Evolutionary conservation across 2,113 vertebrate genomes (phyloP).

Genomic region (Peromyscus polionotus): DNA sequence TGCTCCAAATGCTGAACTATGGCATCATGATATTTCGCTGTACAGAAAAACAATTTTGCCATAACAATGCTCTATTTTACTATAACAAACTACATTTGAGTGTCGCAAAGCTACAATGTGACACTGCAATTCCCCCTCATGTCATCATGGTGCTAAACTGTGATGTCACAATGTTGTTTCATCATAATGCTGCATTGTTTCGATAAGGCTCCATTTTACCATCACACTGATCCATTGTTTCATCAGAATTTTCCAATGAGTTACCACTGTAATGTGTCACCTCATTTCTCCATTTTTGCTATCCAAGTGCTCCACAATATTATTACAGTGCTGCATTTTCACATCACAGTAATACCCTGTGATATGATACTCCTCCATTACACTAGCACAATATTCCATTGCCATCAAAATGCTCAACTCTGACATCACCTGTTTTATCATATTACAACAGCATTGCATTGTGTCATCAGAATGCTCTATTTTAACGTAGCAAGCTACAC

Average conservation of each 20-base stretch:
- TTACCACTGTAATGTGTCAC: no score
- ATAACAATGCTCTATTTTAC: background rate
- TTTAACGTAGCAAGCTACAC: background rate
- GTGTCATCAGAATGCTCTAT: background rate
- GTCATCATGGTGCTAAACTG: background rate
- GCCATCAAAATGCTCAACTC: background rate
- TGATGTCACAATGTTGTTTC: background rate
- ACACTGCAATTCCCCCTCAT: background rate
- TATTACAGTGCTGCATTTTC: background rate
- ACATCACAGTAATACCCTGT: background rate
- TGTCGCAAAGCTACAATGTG: background rate
- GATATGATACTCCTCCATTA: background rate
- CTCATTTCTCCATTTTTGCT: background rate
- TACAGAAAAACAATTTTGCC: background rate
- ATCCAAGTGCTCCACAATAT: background rate
- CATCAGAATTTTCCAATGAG: background rate
- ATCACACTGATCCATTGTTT: background rate
- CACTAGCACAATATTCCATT: background rate
- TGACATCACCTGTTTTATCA: background rate
- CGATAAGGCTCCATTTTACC: background rate
- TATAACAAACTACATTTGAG: background rate
- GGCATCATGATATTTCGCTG: background rate
- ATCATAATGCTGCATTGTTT: background rate
- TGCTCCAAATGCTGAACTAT: background rate
- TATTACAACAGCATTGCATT: background rate